A percentile compares a stretch with the other conserved stretches of the same genome.
Conservation (phyloP, 2,797 vertebrate species). For the Spinus olivaceus region DNA sequence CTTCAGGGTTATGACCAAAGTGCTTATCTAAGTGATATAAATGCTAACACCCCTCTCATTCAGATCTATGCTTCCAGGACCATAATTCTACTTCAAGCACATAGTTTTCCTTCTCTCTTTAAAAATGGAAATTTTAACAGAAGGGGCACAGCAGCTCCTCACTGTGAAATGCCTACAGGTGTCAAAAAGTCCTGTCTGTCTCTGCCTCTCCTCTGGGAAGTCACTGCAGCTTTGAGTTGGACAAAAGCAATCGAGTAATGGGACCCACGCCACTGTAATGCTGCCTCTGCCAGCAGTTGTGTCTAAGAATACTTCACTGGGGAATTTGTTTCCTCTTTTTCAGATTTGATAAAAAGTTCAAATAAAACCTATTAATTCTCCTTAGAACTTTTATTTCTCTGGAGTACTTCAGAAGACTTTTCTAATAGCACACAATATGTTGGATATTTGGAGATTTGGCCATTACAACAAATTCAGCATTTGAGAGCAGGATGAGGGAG, state of each 20-base stretch:
- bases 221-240: background rate
- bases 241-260: background rate
- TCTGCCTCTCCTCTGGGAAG: background rate
- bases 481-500: background rate
- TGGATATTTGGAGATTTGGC: background rate
- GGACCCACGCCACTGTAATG: accelerated
- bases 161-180: background rate
- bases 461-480: background rate
- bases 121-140: background rate
- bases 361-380: background rate
- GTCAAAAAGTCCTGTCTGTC: background rate
- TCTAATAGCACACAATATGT: background rate
- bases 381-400: background rate
- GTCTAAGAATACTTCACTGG: background rate
- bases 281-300: background rate
- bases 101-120: background rate
- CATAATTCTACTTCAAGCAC: background rate
- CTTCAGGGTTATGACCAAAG: background rate
- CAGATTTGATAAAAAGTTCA: background rate
- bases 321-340: background rate
- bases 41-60: background rate
- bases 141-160: background rate
- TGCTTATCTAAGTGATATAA: background rate
- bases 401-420: background rate
- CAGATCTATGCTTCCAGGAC: background rate